Base-by-base conservation (phyloP, 2,113 vertebrate genomes). In the Arenaria interpres region DNA sequence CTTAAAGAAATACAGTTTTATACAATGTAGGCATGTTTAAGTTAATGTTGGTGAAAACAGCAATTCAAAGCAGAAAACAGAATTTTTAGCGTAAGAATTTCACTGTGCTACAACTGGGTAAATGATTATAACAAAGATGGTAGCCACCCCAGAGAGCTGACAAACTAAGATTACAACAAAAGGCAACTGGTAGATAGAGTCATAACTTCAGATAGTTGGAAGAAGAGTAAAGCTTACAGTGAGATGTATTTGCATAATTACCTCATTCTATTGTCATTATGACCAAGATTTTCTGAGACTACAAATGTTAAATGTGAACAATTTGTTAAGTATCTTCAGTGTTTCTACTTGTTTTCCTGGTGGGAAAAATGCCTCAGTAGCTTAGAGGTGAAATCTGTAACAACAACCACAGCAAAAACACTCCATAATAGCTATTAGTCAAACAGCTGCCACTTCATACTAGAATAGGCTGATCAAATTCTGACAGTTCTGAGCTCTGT, bases 401-500 rank as follows among this genome's bases (percentile, higher is more conserved):
- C 46, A 95, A 96, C 73, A 7, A 50, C 39, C 62, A 77, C 21
- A 85, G 79, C 16, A 76, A 79, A 88, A 21, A 13, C 2, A 6
- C 57, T 79, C 56, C 80, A 53, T 39, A 89, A 84, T 32, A 93
- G 96, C 88, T 87, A 64, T 85, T 75, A 94, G 88, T 92, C 77
- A 90, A 97, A 96, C 94, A 96, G 95, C 95, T 96, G 95, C 92
- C 83, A 81, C 89, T 92, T 90, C 86, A 93, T 68, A 92, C 86
- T 84, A 89, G 68, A 92, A 95, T 33, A 88, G 92, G 73, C 96
- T 82, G 95, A 96, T 95, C 94, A 94, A 97, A 95, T 97, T 96
- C 90, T 95, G 94, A 96, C 96, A 95, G 86, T 89, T 87, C 88
- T 94, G 94, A 97, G 94, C 96, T 94, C 80, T 94, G 79, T 48